phyloP scores from a whole-genome alignment of 2,888 invertebrate species.

The Scaptomyza caliginosa region DNA sequence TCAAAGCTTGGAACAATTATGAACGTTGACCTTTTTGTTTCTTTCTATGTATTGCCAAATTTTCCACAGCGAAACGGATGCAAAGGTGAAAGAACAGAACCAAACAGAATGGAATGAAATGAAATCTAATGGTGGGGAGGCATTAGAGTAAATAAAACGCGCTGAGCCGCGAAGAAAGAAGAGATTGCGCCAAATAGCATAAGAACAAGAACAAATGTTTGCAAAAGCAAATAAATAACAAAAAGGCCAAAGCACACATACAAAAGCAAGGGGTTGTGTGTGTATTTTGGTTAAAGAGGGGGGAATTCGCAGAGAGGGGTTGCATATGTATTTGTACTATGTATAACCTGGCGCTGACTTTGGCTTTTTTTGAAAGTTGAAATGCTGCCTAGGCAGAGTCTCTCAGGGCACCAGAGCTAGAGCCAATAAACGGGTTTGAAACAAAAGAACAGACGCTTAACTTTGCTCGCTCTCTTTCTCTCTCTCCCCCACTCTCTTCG shows the following conservation, averaged over 20 bases:
- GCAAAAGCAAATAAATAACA: constrained; percentile 51
- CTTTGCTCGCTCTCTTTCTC: background rate
- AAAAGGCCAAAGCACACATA: constrained; percentile 32
- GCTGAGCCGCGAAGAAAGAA: constrained; percentile 37
- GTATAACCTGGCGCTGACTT: constrained; percentile 65
- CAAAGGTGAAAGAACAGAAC: constrained; percentile 67
- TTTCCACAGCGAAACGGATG: constrained; percentile 54
- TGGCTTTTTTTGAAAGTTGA: constrained; percentile 72
- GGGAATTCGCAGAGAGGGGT: too few species aligned
- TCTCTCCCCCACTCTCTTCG: background rate
- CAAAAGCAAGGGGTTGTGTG: constrained; percentile 21
- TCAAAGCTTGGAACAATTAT: constrained; percentile 54
- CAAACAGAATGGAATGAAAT: constrained; percentile 14
- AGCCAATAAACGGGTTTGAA: constrained; percentile 72
- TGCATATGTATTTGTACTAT: constrained; percentile 31
- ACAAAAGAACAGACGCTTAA: constrained; percentile 73
- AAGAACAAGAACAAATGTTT: constrained; percentile 43
- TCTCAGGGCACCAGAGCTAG: constrained; percentile 50
- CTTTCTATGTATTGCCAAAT: constrained; percentile 45
- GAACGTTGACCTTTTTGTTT: constrained; percentile 68
- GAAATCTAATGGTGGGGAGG: constrained; percentile 41
- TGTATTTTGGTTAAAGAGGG: background rate
- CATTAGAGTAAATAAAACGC: constrained; percentile 40
- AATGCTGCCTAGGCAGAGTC: constrained; percentile 54
- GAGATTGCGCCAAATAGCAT: constrained; percentile 34